phyloP scores from a whole-genome alignment of 2,113 vertebrate species.

The Malurus elegans region DNA sequence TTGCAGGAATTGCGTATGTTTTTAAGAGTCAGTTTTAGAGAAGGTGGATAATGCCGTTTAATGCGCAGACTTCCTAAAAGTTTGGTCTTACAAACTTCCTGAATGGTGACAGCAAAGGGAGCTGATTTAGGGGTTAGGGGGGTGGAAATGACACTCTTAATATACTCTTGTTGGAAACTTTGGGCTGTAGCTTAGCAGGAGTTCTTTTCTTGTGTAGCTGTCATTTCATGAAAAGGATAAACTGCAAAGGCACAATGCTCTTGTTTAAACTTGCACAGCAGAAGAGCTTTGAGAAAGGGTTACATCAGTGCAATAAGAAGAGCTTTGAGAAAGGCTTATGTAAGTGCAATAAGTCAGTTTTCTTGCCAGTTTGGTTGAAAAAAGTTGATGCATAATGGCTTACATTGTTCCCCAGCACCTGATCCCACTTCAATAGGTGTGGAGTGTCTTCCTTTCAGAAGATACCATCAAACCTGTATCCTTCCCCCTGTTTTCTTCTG shows the following conservation, averaged over 20 bases:
- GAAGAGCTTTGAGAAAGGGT: not conserved
- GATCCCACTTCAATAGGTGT: not conserved
- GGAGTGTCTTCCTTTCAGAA: not conserved
- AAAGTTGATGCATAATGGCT: not conserved
- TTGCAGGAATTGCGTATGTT: not conserved
- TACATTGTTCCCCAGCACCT: not conserved
- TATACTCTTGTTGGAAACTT: not conserved
- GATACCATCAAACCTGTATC: not conserved
- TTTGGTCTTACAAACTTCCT: not conserved
- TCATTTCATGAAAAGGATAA: not conserved
- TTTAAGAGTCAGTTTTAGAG: not conserved
- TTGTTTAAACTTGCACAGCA: not conserved
- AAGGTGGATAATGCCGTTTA: not conserved
- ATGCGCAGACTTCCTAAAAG: not conserved
- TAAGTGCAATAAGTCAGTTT: accelerated
- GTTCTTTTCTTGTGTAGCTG: not conserved
- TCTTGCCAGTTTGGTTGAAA: not conserved
- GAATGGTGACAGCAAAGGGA: not conserved
- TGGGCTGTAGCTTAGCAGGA: not conserved
- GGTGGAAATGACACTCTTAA: not conserved
- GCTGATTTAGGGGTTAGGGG: not conserved
- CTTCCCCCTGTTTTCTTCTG: not conserved
- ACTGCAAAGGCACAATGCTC: not conserved
- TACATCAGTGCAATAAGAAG: not conserved
- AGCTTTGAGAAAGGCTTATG: not conserved